Base-by-base conservation (phyloP, 2,888 invertebrate species). In the Lagria hirta region DNA sequence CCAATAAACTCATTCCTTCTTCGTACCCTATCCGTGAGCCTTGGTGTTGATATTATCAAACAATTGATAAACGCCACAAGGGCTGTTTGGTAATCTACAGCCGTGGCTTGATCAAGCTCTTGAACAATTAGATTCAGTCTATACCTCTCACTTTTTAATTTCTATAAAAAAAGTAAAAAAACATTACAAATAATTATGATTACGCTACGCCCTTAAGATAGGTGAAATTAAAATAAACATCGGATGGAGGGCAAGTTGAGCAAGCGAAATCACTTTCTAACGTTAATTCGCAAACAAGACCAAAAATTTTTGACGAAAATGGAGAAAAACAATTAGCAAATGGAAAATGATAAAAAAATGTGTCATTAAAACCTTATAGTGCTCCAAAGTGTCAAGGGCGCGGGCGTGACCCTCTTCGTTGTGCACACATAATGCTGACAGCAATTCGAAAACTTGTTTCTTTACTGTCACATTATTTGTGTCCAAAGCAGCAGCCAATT, bases 1-100 rank as follows among this genome's bases (percentile, higher is more conserved):
- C 96, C 95, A 65, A 95, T 90, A 71, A 96, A 94, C 76, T 96
- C 96, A 69, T 94, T 94, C 61, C 97, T 80, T 52, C 95, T 83
- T 55, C 90, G 77, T 53, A 88, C 85, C 61, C 96, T 79, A 66
- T 95, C 94, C 54, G 88, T 87, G 51, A 94, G 78, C 44, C 86
- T 80, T 28, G 90, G 84, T 6, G 91, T 91, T 11, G 92, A 91
- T 66, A 94, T 90, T 71, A 97, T 89, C 69, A 95, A 84, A 70
- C 95, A 95, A 78, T 97, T 97, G 74, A 96, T 83, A 75, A 97
- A 95, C 41, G 93, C 93, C 65, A 96, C 79, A 57, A 97, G 76
- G 3, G 93, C 88, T 6, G 91, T 91, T 77, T 89, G 88, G 76
- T 96, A 96, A 72, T 93, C 92, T 36, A 86, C 80, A 48, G 84